phyloP scores from a whole-genome alignment of 2,113 vertebrate genomes.

The Heteronetta atricapilla region DNA sequence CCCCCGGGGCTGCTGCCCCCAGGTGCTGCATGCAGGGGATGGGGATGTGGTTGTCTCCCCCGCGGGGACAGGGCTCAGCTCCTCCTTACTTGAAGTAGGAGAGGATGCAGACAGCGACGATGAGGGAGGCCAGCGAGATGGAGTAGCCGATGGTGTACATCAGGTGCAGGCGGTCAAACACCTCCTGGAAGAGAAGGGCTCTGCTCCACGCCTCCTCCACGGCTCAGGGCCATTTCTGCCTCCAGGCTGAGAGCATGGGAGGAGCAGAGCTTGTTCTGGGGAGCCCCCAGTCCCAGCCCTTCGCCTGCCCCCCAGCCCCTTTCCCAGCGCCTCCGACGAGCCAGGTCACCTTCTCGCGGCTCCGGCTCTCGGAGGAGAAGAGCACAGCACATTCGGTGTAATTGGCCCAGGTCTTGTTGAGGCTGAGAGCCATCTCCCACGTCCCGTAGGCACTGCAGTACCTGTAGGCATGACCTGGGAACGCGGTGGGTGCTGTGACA shows the following conservation, averaged over 20 bases:
- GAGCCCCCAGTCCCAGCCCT: background rate
- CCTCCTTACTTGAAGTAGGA: conserved; percentile 89
- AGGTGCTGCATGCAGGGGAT: rapidly evolving
- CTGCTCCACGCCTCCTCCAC: background rate
- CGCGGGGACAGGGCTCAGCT: rapidly evolving
- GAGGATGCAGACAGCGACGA: conserved; percentile 86
- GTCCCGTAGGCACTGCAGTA: conserved; percentile 80
- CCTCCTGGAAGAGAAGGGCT: conserved; percentile 74
- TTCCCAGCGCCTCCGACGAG: background rate
- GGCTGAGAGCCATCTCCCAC: conserved; percentile 83
- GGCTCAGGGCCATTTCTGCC: background rate
- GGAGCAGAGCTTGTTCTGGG: background rate
- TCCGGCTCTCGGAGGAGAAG: conserved; percentile 78
- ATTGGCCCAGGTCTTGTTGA: conserved; percentile 94
- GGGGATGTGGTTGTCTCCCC: background rate
- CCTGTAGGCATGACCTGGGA: conserved; percentile 85
- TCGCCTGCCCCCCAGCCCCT: background rate
- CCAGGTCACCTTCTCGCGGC: conserved; percentile 79
- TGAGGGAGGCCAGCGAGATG: conserved; percentile 84
- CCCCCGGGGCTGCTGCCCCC: background rate
- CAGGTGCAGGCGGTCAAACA: conserved; percentile 88
- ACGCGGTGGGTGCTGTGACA: background rate
- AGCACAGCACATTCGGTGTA: conserved; percentile 88
- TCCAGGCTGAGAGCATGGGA: background rate
- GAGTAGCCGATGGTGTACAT: conserved; percentile 93